Evolutionary conservation across 2,888 invertebrate genomes (phyloP).

Genomic region (Drepana falcataria): DNA sequence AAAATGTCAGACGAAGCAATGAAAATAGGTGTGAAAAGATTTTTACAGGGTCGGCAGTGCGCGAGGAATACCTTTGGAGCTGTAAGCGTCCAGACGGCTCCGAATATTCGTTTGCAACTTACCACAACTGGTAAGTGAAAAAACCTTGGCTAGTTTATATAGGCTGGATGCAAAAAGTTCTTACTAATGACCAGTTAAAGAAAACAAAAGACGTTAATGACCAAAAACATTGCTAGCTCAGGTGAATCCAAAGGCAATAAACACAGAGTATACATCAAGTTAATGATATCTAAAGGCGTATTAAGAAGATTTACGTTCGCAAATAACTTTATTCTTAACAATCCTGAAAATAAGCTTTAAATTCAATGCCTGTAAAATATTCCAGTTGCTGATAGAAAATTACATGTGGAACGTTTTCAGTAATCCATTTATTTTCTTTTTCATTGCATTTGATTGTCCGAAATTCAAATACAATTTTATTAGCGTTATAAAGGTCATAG

Average conservation of each 20-base stretch:
- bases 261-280: slow-evolving; percentile 26
- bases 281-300: slow-evolving; percentile 21
- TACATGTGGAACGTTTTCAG: no score
- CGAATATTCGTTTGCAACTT: no score
- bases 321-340: slow-evolving; percentile 21
- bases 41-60: no score
- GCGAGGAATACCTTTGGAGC: no score
- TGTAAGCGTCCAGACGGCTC: no score
- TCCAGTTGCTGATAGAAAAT: not conserved
- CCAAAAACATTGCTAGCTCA: slow-evolving; percentile 1
- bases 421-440: no score
- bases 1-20: no score
- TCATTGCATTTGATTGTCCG: no score
- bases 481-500: no score
- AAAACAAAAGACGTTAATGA: slow-evolving; percentile 2
- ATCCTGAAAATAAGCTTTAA: slow-evolving; percentile 18
- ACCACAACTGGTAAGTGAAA: no score
- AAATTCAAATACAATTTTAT: no score
- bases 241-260: slow-evolving; percentile 10
- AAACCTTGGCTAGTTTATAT: not conserved
- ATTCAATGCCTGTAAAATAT: slow-evolving; percentile 17
- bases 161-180: not conserved
- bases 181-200: not conserved
- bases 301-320: slow-evolving; percentile 33
- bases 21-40: no score